Percentiles rank a stretch among this genome's conserved stretches.
These are phyloP conservation scores for Pionites leucogaster DNA, from an alignment of 2,113 vertebrate genomes.

Conservation along the genomic window DNA sequence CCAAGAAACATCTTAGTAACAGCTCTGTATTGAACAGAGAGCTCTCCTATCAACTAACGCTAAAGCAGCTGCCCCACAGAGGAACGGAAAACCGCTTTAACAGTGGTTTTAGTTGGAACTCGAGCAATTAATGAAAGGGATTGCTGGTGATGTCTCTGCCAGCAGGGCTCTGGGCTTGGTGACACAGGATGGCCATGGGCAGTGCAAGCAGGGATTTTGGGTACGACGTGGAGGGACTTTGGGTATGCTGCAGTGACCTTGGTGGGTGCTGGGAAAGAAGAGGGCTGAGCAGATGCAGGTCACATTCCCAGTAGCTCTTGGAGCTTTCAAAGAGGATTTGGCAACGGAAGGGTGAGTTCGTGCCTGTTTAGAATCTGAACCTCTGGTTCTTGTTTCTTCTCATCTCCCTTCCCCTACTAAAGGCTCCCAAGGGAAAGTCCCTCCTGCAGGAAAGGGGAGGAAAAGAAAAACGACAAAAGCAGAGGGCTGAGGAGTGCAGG, in stretches of 20 bases:
- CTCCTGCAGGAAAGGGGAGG: not conserved
- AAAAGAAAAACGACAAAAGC: not conserved
- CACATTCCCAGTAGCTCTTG: not conserved
- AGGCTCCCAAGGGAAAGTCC: not conserved
- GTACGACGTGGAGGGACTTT: not conserved
- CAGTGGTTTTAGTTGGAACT: not conserved
- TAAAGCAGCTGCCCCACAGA: not conserved
- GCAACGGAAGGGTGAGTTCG: rapidly evolving
- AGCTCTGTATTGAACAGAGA: not conserved
- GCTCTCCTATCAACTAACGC: not conserved
- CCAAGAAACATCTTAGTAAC: not conserved
- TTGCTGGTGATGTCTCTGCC: not conserved
- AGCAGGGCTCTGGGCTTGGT: not conserved
- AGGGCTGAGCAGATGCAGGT: not conserved
- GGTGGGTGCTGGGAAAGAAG: not conserved
- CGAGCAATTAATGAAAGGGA: not conserved
- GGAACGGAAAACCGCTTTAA: not conserved
- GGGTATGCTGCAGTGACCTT: not conserved
- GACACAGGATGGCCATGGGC: not conserved
- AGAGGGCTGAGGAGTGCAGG: not conserved
- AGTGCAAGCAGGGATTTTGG: not conserved
- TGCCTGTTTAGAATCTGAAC: not conserved
- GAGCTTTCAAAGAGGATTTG: not conserved
- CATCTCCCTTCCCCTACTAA: not conserved
- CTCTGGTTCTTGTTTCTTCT: not conserved